These are phyloP conservation scores for Urocynchramus pylzowi DNA, from an alignment of 2,113 vertebrate genomes.

Conservation along the genomic window DNA sequence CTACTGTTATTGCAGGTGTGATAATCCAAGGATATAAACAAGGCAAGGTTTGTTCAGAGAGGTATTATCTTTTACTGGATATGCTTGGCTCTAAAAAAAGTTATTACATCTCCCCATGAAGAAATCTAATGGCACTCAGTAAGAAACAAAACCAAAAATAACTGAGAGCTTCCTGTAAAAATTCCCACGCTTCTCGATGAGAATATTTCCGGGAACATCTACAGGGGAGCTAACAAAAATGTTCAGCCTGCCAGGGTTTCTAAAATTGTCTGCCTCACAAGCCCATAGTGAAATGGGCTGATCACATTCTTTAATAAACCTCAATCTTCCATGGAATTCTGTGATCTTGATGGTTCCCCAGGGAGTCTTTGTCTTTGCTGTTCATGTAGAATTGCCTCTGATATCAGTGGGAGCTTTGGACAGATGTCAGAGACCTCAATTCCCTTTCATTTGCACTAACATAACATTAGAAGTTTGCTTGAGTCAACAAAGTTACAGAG, in stretches of 20 bases:
- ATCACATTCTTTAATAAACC: constrained; percentile 66
- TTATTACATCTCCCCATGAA: constrained; percentile 40
- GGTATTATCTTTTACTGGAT: neutral
- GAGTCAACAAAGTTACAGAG: constrained; percentile 26
- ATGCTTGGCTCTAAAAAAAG: neutral
- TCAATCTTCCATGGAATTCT: constrained; percentile 67
- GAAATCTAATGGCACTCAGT: constrained; percentile 21
- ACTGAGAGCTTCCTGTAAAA: constrained; percentile 58
- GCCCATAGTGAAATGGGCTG: constrained; percentile 25
- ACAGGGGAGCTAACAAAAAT: constrained; percentile 59
- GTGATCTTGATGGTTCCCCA: constrained; percentile 53
- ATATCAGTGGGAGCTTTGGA: constrained; percentile 62
- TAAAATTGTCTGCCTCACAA: constrained; percentile 43
- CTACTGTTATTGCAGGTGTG: constrained; percentile 50
- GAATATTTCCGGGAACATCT: constrained; percentile 64
- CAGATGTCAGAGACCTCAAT: constrained; percentile 42
- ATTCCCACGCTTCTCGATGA: constrained; percentile 38
- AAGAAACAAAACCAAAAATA: constrained; percentile 50
- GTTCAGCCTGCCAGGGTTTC: constrained; percentile 57
- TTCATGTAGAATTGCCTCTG: constrained; percentile 52
- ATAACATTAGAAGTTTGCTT: constrained; percentile 48
- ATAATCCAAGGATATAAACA: constrained; percentile 21
- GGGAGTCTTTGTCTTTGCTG: constrained; percentile 65
- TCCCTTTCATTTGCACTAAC: constrained; percentile 47
- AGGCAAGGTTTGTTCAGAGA: constrained; percentile 29